A percentile compares a stretch with the other conserved stretches of the same genome.
Evolutionary conservation across 2,113 vertebrate genomes (phyloP).

Genomic region (Vombatus ursinus): DNA sequence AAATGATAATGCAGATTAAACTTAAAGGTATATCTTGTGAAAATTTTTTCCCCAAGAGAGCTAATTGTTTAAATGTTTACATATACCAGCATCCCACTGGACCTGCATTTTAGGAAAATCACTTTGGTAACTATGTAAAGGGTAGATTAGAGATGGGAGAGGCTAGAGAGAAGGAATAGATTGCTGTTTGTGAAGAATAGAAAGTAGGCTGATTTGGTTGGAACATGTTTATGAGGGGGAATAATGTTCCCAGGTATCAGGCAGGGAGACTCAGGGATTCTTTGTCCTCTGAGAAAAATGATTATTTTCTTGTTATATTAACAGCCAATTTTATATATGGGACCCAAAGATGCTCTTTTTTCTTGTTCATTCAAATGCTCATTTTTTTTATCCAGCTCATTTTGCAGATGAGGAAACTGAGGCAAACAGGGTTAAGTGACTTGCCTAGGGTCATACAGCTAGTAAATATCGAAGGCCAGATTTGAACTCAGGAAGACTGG

Average conservation of each 20-base stretch:
- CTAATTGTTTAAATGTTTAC: not conserved
- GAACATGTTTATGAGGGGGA: not conserved
- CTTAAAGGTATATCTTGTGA: not conserved
- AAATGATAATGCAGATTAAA: not conserved
- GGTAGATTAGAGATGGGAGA: not conserved
- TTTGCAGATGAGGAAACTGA: not conserved
- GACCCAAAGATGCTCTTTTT: too few relatives aligned
- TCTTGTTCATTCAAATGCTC: not conserved
- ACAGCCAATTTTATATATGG: too few relatives aligned
- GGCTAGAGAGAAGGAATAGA: not conserved
- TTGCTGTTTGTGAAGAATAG: not conserved
- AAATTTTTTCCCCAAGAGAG: not conserved
- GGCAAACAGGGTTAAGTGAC: not conserved
- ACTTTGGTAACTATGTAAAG: not conserved
- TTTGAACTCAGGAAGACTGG: not conserved
- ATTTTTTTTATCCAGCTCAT: not conserved
- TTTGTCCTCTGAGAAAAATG: not conserved
- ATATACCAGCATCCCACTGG: not conserved
- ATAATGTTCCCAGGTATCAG: not conserved
- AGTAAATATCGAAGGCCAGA: not conserved
- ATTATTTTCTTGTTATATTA: too few relatives aligned
- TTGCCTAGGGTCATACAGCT: not conserved
- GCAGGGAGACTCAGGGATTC: too few relatives aligned
- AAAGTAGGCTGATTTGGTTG: not conserved
- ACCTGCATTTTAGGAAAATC: not conserved